Percentiles rank a stretch among this genome's conserved stretches.
These are phyloP conservation scores for Lobophora halterata DNA, from an alignment of 2,888 invertebrate genomes.

Conservation along the genomic window DNA sequence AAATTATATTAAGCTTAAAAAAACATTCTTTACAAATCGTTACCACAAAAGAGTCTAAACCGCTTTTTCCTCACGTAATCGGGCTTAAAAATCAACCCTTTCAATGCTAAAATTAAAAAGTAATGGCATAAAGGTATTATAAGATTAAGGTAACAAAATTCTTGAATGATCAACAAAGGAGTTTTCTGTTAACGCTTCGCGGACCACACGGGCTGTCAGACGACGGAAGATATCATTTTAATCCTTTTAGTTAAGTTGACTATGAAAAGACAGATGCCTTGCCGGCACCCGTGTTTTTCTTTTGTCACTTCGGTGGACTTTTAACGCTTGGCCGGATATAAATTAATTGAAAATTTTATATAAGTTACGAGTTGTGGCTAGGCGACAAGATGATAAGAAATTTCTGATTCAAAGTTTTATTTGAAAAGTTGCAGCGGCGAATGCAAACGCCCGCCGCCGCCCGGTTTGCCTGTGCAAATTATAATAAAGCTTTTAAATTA, in stretches of 20 bases:
- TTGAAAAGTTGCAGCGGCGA: not conserved
- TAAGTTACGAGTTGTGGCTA: constrained; percentile 34
- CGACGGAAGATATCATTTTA: constrained; percentile 79
- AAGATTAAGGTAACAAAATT: constrained; percentile 76
- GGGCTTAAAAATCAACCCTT: constrained; percentile 75
- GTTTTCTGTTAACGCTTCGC: constrained; percentile 70
- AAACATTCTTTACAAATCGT: constrained; percentile 43
- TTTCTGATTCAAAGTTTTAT: not conserved
- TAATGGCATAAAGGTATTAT: constrained; percentile 78
- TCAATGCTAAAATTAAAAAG: constrained; percentile 76
- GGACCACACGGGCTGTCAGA: constrained; percentile 77
- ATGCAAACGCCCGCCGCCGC: too few species aligned
- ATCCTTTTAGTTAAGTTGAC: constrained; percentile 81
- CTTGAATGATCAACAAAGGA: constrained; percentile 65
- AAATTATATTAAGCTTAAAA: constrained; percentile 38
- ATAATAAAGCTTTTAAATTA: too few species aligned
- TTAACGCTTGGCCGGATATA: constrained; percentile 52
- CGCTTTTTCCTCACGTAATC: constrained; percentile 62
- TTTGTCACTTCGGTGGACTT: constrained; percentile 60
- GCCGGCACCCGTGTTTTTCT: constrained; percentile 65
- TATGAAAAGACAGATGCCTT: constrained; percentile 77
- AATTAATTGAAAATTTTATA: constrained; percentile 45
- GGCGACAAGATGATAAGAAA: constrained; percentile 9
- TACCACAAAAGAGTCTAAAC: constrained; percentile 51
- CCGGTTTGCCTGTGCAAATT: too few species aligned